Conservation (phyloP, 1,140 invertebrate genomes). For the Aethina tumida region DNA sequence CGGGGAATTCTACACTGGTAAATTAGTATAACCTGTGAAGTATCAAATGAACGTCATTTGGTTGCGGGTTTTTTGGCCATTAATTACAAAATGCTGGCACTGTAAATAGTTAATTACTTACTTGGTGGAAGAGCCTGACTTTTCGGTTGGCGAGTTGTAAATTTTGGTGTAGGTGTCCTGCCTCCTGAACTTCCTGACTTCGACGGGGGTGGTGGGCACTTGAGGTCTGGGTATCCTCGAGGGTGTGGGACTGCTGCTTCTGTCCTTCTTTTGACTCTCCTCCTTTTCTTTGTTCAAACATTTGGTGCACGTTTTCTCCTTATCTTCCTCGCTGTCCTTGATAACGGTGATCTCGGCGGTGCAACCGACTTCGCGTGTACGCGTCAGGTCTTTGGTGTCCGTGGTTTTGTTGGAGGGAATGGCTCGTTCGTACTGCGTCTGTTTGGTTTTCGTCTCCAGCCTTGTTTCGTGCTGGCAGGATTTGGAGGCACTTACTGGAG, state of each 20-base stretch:
- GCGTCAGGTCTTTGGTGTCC: conserved; percentile 27
- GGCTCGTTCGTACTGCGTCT: conserved; percentile 25
- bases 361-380: conserved; percentile 18
- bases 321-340: conserved; percentile 16
- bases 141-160: conserved; percentile 17
- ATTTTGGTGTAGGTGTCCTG: conserved; percentile 43
- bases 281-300: conserved; percentile 17
- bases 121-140: conserved; percentile 4
- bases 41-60: no score
- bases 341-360: conserved; percentile 11
- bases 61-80: no score
- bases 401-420: conserved; percentile 21
- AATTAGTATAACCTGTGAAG: no score
- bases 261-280: conserved; percentile 31
- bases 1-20: no score
- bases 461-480: conserved; percentile 32
- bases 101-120: no score
- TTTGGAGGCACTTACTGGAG: conserved; percentile 27
- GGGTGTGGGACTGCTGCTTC: conserved; percentile 18
- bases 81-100: no score
- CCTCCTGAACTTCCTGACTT: conserved; percentile 36
- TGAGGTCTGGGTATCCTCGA: conserved; percentile 39
- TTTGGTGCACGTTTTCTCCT: conserved; percentile 17
- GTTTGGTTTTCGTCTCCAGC: conserved; percentile 23
- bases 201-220: conserved; percentile 36